Conservation (phyloP, 2,888 invertebrate species). For the Mythimna loreyi region DNA sequence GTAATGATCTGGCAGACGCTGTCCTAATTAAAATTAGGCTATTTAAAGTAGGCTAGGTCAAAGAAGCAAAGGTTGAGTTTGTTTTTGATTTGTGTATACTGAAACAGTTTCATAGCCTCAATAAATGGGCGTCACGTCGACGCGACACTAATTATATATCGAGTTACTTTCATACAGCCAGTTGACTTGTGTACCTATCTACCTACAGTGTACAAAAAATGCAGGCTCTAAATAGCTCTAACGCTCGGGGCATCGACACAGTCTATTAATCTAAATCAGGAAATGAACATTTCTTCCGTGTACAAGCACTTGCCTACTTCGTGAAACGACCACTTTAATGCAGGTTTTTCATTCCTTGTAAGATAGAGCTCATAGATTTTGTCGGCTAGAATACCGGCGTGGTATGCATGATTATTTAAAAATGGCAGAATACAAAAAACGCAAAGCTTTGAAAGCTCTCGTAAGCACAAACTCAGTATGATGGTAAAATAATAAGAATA, state of each 20-base stretch:
- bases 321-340: no score
- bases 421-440: constrained; percentile 12
- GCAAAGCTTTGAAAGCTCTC: not conserved
- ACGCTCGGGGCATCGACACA: not conserved
- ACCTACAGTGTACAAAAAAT: not conserved
- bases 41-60: not conserved
- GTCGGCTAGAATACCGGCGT: no score
- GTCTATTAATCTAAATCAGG: not conserved
- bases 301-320: no score
- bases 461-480: not conserved
- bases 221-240: no score
- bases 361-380: not conserved
- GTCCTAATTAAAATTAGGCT: constrained; percentile 25
- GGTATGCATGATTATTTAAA: not conserved
- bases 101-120: not conserved
- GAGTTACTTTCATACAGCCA: constrained; percentile 2
- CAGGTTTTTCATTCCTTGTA: not conserved
- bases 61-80: constrained; percentile 3
- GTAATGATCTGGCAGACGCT: not conserved
- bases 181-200: not conserved
- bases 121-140: constrained; percentile 11
- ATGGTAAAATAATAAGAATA: constrained; percentile 23
- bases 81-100: constrained; percentile 24
- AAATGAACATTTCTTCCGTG: not conserved
- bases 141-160: not conserved